Evolutionary conservation across 2,797 vertebrate species (phyloP), one percentile per base, ranked within the genome.

Genomic region (Scolopax rusticola): DNA sequence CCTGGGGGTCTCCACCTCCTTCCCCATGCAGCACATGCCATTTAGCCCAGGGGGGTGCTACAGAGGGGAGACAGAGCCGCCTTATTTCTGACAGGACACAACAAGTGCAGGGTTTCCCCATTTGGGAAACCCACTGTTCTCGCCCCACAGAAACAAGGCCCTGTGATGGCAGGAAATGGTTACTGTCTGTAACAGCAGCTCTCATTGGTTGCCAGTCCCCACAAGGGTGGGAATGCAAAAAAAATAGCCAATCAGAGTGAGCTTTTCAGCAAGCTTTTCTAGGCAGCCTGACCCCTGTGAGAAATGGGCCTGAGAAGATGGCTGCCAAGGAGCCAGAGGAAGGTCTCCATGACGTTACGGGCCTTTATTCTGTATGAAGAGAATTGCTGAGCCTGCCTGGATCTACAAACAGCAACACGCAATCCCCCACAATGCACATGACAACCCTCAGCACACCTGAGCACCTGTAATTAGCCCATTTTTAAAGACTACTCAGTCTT

Each of bases 341-440:
- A 57, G 16, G 9, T 15, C 3, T 25, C 12, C 4, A 2, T n/a
- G 25, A n/a, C 38, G 12, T 27, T 25, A 32, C 7, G 32, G 65
- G 28, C 23, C n/a, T 83, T 67, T 27, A 3, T 30, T 36, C 27
- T 25, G 32, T 51, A 6, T 68, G 56, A 23, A 77, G 56, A 23
- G 24, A 50, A 2, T 3, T 9, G 27, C 30, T 43, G 63, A 68
- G 43, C 16, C 30, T n/a, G 47, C 27, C 15, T 23, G 12, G 27
- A 12, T 40, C 47, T 28, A 2, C 2, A 1, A 77, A 7, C 27
- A 48, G 18, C 67, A 40, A 1, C 9, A 17, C 18, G 14, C 8
- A 9, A 5, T 23, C 3, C 10, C 12, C 14, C 0, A 0, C 11
- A 4, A 27, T 30, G 9, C 8, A 3, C 5, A 0, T 2, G 33